Conservation (phyloP, 2,113 vertebrate genomes). For the Calidris pygmaea region DNA sequence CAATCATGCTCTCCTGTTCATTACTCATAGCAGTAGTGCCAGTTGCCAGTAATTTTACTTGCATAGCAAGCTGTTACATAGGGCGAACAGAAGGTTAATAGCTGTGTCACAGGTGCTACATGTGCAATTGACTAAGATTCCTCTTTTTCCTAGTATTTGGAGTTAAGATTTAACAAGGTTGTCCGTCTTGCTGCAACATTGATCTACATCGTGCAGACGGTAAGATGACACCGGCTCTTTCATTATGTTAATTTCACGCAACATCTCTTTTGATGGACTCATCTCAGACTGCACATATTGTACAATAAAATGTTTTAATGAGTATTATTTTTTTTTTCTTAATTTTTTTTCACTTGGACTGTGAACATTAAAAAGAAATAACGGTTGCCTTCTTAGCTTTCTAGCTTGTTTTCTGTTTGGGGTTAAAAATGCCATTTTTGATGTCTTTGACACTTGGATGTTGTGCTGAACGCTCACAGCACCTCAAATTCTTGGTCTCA, state of each 20-base stretch:
- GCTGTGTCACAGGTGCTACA: not conserved
- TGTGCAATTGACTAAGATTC: not conserved
- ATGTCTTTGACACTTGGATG: not conserved
- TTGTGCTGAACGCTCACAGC: not conserved
- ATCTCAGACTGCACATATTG: not conserved
- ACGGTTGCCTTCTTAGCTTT: not conserved
- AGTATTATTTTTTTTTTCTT: not conserved
- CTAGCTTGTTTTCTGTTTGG: not conserved
- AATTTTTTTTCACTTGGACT: not conserved
- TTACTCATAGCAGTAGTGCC: not conserved
- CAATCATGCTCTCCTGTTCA: not conserved
- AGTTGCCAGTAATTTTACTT: not conserved
- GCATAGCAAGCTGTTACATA: not conserved
- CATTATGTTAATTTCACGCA: not conserved
- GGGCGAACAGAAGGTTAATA: not conserved
- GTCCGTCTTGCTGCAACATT: conserved; percentile 78
- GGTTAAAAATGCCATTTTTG: not conserved
- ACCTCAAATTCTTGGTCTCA: not conserved
- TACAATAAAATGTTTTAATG: not conserved
- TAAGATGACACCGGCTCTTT: conserved; percentile 45
- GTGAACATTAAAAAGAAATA: not conserved
- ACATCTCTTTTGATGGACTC: not conserved
- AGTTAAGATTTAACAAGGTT: conserved; percentile 81
- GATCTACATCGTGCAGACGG: conserved; percentile 82
- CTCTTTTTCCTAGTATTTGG: conserved; percentile 76